A percentile compares a stretch with the other conserved stretches of the same genome.
phyloP scores from a whole-genome alignment of 2,113 vertebrate genomes.

The Balaenoptera acutorostrata region DNA sequence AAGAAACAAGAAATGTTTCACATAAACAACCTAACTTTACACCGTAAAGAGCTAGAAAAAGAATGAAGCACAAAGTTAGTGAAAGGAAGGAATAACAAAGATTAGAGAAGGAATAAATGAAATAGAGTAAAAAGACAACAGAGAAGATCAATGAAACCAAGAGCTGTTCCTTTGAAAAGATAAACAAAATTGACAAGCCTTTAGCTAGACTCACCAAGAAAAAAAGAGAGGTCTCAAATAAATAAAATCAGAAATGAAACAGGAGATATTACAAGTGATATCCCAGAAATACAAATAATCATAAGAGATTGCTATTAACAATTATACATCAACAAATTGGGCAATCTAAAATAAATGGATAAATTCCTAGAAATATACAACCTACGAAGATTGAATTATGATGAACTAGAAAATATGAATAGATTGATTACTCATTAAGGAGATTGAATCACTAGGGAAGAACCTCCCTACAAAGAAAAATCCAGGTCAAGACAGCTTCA shows the following conservation, averaged over 20 bases:
- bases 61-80: neutral
- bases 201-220: neutral
- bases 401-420: neutral
- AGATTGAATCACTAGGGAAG: neutral
- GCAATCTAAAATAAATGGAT: neutral
- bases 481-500: neutral
- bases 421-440: neutral
- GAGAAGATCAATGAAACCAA: neutral
- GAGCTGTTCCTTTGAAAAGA: neutral
- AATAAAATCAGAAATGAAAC: neutral
- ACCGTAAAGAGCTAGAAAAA: neutral
- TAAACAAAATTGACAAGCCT: neutral
- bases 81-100: neutral
- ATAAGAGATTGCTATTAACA: neutral
- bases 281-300: neutral
- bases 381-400: neutral
- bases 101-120: neutral
- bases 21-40: neutral
- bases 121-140: neutral
- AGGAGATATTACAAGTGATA: neutral
- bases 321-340: neutral
- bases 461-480: neutral
- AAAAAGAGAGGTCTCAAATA: neutral
- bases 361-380: neutral
- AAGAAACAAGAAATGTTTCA: neutral